Conservation (phyloP, 2,888 invertebrate species). For the Onthophagus sagittarius region DNA sequence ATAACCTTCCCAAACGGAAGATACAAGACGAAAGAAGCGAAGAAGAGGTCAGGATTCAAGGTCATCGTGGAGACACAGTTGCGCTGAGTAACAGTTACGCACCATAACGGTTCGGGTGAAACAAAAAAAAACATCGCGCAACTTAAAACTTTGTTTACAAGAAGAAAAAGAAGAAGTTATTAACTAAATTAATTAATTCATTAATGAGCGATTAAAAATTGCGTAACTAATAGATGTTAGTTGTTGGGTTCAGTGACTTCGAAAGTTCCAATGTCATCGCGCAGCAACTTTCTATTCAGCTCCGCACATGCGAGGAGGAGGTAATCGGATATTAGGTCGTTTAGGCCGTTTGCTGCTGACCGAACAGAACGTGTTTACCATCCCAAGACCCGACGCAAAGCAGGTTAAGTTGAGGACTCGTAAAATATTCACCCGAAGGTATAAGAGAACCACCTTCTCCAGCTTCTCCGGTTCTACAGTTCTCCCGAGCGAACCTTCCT, state of each 20-base stretch:
- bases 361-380: neutral
- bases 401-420: neutral
- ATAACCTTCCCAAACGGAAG: too few relatives aligned
- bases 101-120: neutral
- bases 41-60: neutral
- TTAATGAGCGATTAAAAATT: too few relatives aligned
- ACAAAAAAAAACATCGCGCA: neutral
- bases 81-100: neutral
- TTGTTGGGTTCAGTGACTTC: neutral
- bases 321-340: neutral
- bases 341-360: neutral
- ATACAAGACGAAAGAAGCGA: neutral
- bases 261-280: neutral
- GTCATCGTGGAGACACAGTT: neutral
- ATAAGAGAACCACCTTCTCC: neutral
- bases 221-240: neutral
- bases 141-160: neutral
- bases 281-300: neutral
- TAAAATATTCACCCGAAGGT: neutral
- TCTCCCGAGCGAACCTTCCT: neutral
- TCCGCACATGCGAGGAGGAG: neutral
- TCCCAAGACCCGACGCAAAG: neutral
- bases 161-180: neutral
- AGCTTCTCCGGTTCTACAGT: too few relatives aligned
- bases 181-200: too few relatives aligned